phyloP scores from a whole-genome alignment of 2,888 invertebrate genomes.

The Macroteleia sp. region DNA sequence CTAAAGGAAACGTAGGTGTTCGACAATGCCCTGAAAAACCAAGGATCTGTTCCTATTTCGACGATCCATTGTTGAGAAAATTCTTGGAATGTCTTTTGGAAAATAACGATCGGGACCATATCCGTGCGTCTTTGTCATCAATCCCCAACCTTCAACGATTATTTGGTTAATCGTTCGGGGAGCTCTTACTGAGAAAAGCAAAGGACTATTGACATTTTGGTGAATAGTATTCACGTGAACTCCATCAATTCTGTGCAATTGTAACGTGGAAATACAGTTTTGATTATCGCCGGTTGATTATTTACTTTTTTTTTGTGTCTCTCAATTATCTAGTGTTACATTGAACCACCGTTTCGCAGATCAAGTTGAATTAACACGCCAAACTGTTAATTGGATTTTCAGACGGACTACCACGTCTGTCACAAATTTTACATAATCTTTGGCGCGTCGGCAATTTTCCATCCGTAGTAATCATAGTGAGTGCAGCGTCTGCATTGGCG shows the following conservation, averaged over 20 bases:
- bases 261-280: neutral
- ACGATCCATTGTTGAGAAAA: slow-evolving; percentile 70
- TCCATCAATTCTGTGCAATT: neutral
- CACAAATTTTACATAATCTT: slow-evolving; percentile 40
- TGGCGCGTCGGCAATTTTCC: slow-evolving; percentile 36
- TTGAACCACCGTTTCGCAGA: neutral
- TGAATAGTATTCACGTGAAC: no score
- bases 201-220: slow-evolving; percentile 10
- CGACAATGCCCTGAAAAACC: slow-evolving; percentile 57
- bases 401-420: slow-evolving; percentile 5
- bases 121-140: slow-evolving; percentile 42
- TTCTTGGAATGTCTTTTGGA: slow-evolving; percentile 80
- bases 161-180: slow-evolving; percentile 48
- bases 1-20: slow-evolving; percentile 40
- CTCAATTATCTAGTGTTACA: slow-evolving; percentile 29
- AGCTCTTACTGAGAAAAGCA: slow-evolving; percentile 30
- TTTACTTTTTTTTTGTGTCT: slow-evolving; percentile 6
- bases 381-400: slow-evolving; percentile 36
- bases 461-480: slow-evolving; percentile 2
- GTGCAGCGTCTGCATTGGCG: neutral
- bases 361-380: slow-evolving; percentile 32
- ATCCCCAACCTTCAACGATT: slow-evolving; percentile 17
- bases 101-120: slow-evolving; percentile 52
- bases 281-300: neutral
- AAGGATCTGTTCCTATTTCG: slow-evolving; percentile 50